phyloP scores from a whole-genome alignment of 2,797 vertebrate species.

The Parauchenoglanis punctatus region DNA sequence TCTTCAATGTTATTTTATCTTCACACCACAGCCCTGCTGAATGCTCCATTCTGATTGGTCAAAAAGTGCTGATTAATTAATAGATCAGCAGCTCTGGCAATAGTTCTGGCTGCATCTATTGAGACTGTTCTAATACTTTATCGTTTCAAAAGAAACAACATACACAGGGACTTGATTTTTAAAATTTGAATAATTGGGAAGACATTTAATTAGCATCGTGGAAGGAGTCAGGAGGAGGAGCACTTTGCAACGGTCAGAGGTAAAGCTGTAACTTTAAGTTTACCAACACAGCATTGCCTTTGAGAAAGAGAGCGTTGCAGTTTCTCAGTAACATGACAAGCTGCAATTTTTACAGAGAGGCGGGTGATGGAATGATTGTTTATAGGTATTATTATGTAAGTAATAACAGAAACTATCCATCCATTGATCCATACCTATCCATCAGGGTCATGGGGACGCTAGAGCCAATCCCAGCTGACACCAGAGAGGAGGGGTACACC shows the following conservation, averaged over 20 bases:
- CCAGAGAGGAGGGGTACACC: no score
- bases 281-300: not conserved
- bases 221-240: not conserved
- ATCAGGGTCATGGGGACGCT: no score
- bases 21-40: not conserved
- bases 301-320: not conserved
- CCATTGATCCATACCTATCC: no score
- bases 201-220: not conserved
- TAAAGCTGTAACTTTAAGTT: not conserved
- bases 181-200: no score
- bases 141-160: not conserved
- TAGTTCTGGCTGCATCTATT: not conserved
- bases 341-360: not conserved
- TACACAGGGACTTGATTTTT: not conserved
- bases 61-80: not conserved
- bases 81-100: not conserved
- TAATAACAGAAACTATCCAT: not conserved
- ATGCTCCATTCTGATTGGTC: not conserved
- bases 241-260: not conserved
- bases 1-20: not conserved
- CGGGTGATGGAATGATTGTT: not conserved
- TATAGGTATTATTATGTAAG: not conserved
- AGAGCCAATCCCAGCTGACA: no score
- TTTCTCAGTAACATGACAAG: not conserved
- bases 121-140: not conserved